phyloP scores from a whole-genome alignment of 2,113 vertebrate species.

The Telmatochromis bifrenatus region DNA sequence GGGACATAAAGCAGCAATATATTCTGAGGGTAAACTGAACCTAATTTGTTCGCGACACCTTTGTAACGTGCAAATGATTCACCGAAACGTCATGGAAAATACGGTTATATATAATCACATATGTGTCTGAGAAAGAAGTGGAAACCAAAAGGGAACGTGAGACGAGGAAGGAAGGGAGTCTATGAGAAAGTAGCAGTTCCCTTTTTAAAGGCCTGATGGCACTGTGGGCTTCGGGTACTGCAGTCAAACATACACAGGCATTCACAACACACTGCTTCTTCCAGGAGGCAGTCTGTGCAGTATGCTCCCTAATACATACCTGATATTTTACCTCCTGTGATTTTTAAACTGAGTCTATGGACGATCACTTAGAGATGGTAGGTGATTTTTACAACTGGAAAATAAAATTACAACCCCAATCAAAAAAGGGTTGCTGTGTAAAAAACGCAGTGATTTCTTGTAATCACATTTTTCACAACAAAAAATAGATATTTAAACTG shows the following conservation, averaged over 20 bases:
- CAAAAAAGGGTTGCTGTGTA: neutral
- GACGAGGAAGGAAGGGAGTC: neutral
- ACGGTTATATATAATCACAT: neutral
- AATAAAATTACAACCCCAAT: neutral
- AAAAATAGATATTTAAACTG: neutral
- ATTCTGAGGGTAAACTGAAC: neutral
- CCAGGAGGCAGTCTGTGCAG: neutral
- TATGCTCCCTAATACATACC: constrained; percentile 3
- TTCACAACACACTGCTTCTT: neutral
- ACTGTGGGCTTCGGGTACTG: constrained; percentile 61
- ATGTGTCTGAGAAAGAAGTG: neutral
- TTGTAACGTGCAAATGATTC: neutral
- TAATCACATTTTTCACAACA: neutral
- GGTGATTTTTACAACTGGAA: neutral
- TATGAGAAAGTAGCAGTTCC: constrained; percentile 44
- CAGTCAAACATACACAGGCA: neutral
- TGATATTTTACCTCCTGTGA: constrained; percentile 4
- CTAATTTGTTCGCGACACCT: neutral
- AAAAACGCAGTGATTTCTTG: neutral
- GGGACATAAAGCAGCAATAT: neutral
- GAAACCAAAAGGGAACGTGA: neutral
- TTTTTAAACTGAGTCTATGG: neutral
- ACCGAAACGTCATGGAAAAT: neutral
- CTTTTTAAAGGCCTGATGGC: constrained; percentile 61
- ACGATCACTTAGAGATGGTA: neutral